Conservation (phyloP, 2,888 invertebrate species). For the Tethea ocularis region DNA sequence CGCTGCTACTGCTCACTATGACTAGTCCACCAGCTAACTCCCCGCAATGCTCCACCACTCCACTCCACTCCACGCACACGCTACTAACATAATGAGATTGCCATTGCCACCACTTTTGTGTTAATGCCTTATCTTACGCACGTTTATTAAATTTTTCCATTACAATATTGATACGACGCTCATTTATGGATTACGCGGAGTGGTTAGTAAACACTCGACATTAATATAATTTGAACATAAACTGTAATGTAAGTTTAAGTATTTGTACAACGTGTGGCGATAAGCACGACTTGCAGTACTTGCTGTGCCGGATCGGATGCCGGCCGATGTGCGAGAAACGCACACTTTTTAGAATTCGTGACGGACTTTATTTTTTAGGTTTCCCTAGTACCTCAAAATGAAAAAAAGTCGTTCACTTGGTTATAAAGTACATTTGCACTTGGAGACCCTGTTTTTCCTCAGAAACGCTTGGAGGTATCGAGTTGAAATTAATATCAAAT, state of each 20-base stretch:
- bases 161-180: slow-evolving; percentile 9
- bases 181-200: slow-evolving; percentile 6
- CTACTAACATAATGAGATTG: slow-evolving; percentile 35
- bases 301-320: no score
- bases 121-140: slow-evolving; percentile 4
- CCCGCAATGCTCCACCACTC: not conserved
- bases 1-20: not conserved
- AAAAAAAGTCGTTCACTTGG: no score
- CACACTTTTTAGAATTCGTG: no score
- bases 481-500: no score
- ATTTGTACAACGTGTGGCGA: slow-evolving; percentile 3
- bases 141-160: slow-evolving; percentile 11
- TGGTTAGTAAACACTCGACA: not conserved
- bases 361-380: no score
- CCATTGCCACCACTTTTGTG: slow-evolving; percentile 13
- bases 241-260: not conserved
- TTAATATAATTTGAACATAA: slow-evolving; percentile 7
- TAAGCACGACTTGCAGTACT: not conserved
- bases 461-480: no score
- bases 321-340: not conserved
- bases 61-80: not conserved
- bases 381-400: no score
- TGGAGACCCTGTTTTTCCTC: no score
- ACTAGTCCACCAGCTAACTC: no score
- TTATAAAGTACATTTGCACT: no score